These are phyloP conservation scores for Drosophila acutilabella DNA, from an alignment of 2,888 invertebrate species.

Conservation along the genomic window DNA sequence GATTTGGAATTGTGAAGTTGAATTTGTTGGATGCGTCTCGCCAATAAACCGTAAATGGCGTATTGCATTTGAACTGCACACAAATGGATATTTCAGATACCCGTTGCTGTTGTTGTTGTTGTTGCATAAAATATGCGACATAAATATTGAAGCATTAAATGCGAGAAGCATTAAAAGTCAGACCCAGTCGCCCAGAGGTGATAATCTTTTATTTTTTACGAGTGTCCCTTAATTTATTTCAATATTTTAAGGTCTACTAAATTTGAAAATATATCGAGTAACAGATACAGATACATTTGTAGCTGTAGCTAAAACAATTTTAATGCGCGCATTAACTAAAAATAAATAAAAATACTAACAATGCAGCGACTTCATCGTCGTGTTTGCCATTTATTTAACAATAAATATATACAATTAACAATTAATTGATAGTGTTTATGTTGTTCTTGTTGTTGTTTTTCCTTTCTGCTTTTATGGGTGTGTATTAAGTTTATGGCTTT, in stretches of 20 bases:
- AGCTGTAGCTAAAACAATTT: constrained; percentile 32
- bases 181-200: constrained; percentile 48
- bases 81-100: constrained; percentile 55
- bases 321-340: constrained; percentile 74
- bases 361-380: constrained; percentile 45
- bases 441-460: constrained; percentile 38
- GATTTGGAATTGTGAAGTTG: constrained; percentile 28
- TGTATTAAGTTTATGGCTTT: constrained; percentile 46
- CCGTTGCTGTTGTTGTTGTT: constrained; percentile 28
- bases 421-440: constrained; percentile 63
- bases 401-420: constrained; percentile 57
- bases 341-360: constrained; percentile 63
- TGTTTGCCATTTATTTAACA: constrained; percentile 34
- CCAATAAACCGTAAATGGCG: constrained; percentile 59
- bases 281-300: neutral
- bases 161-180: constrained; percentile 58
- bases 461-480: constrained; percentile 36
- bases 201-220: constrained; percentile 48
- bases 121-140: constrained; percentile 65
- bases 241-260: constrained; percentile 20
- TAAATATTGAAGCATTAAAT: constrained; percentile 72
- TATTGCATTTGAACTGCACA: constrained; percentile 72
- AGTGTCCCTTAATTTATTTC: constrained; percentile 13
- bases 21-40: constrained; percentile 47
- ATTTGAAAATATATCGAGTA: constrained; percentile 16